Conservation (phyloP, 1,140 invertebrate species). For the Theocolax elegans region DNA sequence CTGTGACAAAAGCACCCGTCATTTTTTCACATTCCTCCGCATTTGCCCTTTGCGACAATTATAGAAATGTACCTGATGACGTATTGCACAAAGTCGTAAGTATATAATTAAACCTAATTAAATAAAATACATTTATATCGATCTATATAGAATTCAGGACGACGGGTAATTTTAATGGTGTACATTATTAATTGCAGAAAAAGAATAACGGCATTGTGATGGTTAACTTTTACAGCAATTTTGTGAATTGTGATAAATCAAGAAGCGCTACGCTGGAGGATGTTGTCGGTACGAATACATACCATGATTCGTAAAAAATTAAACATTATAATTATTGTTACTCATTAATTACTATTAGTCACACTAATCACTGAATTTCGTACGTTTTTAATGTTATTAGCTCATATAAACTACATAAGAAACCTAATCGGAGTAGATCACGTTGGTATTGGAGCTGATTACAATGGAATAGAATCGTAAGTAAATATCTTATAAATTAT, state of each 20-base stretch:
- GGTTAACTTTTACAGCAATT: constrained; percentile 89
- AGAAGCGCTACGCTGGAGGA: constrained; percentile 78
- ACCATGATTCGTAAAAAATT: no score
- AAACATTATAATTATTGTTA: background rate
- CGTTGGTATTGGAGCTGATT: constrained; percentile 88
- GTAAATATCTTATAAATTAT: constrained; percentile 50
- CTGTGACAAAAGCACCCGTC: constrained; percentile 81
- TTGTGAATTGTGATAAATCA: constrained; percentile 80
- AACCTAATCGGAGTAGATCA: constrained; percentile 85
- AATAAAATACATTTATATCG: no score
- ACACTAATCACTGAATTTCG: no score
- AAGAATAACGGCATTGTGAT: constrained; percentile 83
- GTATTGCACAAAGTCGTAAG: constrained; percentile 82
- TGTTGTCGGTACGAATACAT: constrained; percentile 72
- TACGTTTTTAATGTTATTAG: no score
- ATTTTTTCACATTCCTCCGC: constrained; percentile 92
- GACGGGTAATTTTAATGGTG: constrained; percentile 45
- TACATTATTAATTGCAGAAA: no score
- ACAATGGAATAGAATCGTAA: constrained; percentile 89
- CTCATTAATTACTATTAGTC: background rate
- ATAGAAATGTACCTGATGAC: constrained; percentile 87
- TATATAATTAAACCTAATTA: no score
- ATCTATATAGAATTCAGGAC: no score
- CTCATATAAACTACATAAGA: constrained; percentile 89
- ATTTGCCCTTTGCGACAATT: constrained; percentile 84